Base-by-base conservation (phyloP, 53 echinoderm and acorn worm species). In the Henricia sp. region DNA sequence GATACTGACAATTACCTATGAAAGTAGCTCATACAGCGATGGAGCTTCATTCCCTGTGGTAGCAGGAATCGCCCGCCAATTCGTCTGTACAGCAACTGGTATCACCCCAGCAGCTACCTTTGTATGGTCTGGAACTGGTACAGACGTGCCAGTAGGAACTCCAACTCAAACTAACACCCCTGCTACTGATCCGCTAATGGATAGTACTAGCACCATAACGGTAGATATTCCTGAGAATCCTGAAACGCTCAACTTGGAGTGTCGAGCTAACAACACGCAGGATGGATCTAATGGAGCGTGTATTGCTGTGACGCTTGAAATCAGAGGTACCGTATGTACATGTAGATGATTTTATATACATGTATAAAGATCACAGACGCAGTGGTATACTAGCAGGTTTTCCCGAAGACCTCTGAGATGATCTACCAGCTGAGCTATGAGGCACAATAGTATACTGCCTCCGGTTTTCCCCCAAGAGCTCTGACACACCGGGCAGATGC, bases 181-280 rank as follows among this genome's bases (percentile, higher is more conserved):
- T 36, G 74, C 1, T 0, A 40, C 54, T 39, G 38, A 16, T 26
- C 54, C 38, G 36, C 39, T 74, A 57, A 37, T n/a, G 1, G 74
- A 74, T 40, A 74, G 74, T 39, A 23, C 38, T 2, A 56, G 26
- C 38, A 39, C 55, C 2, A 14, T 74, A 9, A 14, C 38, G 1
- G 27, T 56, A 1, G 26, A 12, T 17, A 54, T 74, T 11, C 36
- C 74, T 9, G 38, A 74, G 74, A 54, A 0, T 1, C 74, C 74
- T 3, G 55, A 36, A 37, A 39, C 40, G 14, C 11, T 26, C 37
- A 26, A 36, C 19, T 39, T 74, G 56, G 39, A 38, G 13, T 74
- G 74, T 6, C 55, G 56, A 25, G 74, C 74, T 37, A 74, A 54
- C 0, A 74, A 74, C 14, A 37, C 37, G 20, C 74, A 74, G 16